phyloP scores from a whole-genome alignment of 2,113 vertebrate species.

The Myiopsitta monachus region DNA sequence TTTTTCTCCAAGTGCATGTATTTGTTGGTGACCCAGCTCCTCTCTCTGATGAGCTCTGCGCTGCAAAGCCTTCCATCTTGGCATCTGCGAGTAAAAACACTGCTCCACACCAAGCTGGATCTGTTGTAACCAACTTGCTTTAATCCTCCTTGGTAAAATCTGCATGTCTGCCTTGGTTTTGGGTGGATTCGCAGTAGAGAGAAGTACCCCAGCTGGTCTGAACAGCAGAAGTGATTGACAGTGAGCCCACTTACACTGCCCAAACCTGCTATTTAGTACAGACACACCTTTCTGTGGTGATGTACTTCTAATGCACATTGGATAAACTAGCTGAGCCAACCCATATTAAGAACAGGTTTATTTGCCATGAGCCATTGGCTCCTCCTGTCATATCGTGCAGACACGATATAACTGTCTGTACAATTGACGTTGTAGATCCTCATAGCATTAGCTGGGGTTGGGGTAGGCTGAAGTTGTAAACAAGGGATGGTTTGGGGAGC shows the following conservation, averaged over 20 bases:
- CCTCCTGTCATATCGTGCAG: fast-evolving
- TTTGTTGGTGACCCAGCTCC: not conserved
- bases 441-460: not conserved
- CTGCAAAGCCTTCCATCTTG: not conserved
- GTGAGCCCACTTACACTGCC: not conserved
- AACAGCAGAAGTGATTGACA: not conserved
- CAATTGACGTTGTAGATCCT: not conserved
- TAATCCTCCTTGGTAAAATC: not conserved
- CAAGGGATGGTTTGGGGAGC: not conserved
- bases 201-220: not conserved
- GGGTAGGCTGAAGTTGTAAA: not conserved
- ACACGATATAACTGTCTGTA: fast-evolving
- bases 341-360: not conserved
- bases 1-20: not conserved
- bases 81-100: not conserved
- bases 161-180: not conserved
- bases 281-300: not conserved
- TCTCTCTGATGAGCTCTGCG: not conserved
- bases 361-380: not conserved
- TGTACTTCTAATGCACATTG: not conserved
- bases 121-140: not conserved
- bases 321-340: not conserved
- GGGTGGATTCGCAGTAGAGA: not conserved
- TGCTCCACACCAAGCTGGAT: fast-evolving
- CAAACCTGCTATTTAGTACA: not conserved